phyloP scores from a whole-genome alignment of 64 coral and sea anemone genomes.

The Hydrozoanthus tunicans region DNA sequence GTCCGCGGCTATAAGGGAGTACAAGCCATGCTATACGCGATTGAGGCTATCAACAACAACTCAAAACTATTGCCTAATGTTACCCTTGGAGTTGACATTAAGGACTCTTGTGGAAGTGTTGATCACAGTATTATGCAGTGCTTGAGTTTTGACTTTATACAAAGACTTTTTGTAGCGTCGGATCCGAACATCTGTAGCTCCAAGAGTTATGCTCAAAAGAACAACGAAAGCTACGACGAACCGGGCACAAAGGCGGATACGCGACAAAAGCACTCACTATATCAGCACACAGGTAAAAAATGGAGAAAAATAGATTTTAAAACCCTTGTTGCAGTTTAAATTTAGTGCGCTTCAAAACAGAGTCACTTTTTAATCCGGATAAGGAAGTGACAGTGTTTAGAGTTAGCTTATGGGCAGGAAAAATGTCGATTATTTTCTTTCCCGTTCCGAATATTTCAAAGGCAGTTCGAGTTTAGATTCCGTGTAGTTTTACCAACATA shows the following conservation, averaged over 20 bases:
- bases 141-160: constrained; percentile 52
- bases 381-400: not conserved
- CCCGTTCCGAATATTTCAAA: not conserved
- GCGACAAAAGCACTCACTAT: not conserved
- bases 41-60: constrained; percentile 30
- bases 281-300: not conserved
- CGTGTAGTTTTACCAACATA: not conserved
- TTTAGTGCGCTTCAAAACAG: not conserved
- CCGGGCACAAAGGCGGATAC: not conserved
- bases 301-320: not conserved
- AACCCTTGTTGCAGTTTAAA: not conserved
- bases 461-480: not conserved
- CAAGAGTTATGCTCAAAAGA: not conserved
- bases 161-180: not conserved
- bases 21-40: constrained; percentile 34
- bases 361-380: not conserved
- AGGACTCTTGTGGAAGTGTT: constrained; percentile 52
- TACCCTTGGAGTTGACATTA: constrained; percentile 52
- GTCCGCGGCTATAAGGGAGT: constrained; percentile 44
- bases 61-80: constrained; percentile 21
- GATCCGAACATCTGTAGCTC: not conserved
- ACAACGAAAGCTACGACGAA: not conserved
- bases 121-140: constrained; percentile 56
- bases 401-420: not conserved
- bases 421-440: not conserved